These are phyloP conservation scores for Catamblyrhynchus diadema DNA, from an alignment of 2,797 vertebrate genomes.

Conservation along the genomic window DNA sequence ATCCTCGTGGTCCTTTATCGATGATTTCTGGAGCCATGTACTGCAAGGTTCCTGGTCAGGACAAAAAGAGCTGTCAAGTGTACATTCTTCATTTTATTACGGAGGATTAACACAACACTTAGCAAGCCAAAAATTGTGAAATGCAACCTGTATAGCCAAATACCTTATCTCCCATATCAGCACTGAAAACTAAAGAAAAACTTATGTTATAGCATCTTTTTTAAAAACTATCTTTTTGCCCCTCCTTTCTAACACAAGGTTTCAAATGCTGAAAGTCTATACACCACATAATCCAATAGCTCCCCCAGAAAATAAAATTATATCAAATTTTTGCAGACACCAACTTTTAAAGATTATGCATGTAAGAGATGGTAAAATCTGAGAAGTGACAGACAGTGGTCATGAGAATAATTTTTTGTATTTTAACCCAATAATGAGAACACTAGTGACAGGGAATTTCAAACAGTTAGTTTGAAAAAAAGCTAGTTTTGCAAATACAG, in stretches of 20 bases:
- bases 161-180: background rate
- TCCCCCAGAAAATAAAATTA: background rate
- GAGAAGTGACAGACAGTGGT: background rate
- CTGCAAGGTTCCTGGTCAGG: constrained; percentile 75
- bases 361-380: background rate
- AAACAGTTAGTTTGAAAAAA: background rate
- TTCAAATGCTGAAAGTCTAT: background rate
- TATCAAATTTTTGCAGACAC: background rate
- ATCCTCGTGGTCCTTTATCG: constrained; percentile 75
- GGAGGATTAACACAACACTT: background rate
- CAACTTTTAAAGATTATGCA: background rate
- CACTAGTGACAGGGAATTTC: background rate
- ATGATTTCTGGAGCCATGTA: constrained; percentile 84
- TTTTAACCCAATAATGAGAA: background rate
- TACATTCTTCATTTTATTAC: background rate
- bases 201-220: background rate
- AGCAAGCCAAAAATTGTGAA: background rate
- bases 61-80: background rate
- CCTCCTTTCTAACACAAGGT: background rate
- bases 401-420: background rate
- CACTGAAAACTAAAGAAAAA: background rate
- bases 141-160: background rate
- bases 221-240: background rate
- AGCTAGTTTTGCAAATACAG: background rate
- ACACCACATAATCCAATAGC: background rate